Conservation (phyloP, 2,888 invertebrate species). For the Sarcophaga carnaria region DNA sequence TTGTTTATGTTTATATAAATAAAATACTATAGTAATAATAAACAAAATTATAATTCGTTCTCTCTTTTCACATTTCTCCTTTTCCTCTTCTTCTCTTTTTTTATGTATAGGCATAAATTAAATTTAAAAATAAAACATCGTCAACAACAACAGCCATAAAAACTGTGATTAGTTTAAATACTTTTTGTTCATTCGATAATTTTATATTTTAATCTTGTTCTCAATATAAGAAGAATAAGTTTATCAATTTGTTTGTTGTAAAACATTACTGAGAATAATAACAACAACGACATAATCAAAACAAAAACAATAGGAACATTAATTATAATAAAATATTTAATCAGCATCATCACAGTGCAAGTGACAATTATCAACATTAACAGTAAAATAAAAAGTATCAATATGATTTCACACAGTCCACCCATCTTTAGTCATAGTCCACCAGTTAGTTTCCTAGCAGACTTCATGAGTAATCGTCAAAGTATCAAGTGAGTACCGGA, state of each 20-base stretch:
- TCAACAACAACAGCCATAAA: slow-evolving; percentile 28
- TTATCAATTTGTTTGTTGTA: slow-evolving; percentile 45
- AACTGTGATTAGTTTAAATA: slow-evolving; percentile 54
- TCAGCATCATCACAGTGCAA: neutral
- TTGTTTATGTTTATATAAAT: too few relatives aligned
- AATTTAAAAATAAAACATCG: slow-evolving; percentile 23
- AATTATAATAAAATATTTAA: neutral
- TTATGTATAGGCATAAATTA: slow-evolving; percentile 54
- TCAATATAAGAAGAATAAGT: slow-evolving; percentile 8
- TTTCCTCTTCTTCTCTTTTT: slow-evolving; percentile 8
- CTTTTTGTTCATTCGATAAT: neutral
- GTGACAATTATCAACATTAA: slow-evolving; percentile 59
- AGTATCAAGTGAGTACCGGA: slow-evolving; percentile 78
- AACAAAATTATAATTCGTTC: slow-evolving; percentile 12
- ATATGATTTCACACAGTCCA: slow-evolving; percentile 88
- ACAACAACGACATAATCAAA: slow-evolving; percentile 24
- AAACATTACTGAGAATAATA: neutral
- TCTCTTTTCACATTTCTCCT: neutral
- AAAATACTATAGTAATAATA: too few relatives aligned
- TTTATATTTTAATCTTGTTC: slow-evolving; percentile 26
- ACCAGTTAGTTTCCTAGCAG: slow-evolving; percentile 85
- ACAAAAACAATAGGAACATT: neutral
- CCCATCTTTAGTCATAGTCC: slow-evolving; percentile 88
- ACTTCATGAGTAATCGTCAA: slow-evolving; percentile 83
- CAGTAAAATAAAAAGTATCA: slow-evolving; percentile 73